Conservation (phyloP, 35 echinoderm and acorn worm species). For the Patiria miniata region DNA sequence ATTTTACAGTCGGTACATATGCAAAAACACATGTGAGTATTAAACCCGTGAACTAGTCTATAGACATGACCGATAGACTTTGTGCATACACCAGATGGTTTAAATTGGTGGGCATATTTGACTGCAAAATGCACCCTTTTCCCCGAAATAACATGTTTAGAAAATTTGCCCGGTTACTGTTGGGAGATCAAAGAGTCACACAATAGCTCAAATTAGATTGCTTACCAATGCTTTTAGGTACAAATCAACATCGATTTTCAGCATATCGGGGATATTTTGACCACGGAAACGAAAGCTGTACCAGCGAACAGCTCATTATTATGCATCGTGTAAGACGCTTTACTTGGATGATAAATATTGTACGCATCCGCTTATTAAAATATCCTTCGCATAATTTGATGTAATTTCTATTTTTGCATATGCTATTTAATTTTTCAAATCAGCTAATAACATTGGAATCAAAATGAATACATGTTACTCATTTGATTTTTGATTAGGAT, state of each 20-base stretch:
- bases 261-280: not conserved
- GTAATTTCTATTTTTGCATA: too few relatives aligned
- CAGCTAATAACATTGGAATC: too few relatives aligned
- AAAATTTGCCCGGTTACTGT: conserved; percentile 19
- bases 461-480: too few relatives aligned
- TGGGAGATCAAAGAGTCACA: conserved; percentile 1
- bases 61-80: not conserved
- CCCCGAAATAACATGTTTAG: not conserved
- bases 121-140: conserved; percentile 28
- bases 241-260: conserved; percentile 17
- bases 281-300: conserved; percentile 23
- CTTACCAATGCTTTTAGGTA: conserved; percentile 42
- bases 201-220: conserved; percentile 23
- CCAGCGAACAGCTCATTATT: not conserved
- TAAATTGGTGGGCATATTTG: not conserved
- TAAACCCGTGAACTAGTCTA: too few relatives aligned
- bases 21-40: not conserved
- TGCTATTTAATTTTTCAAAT: too few relatives aligned
- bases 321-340: conserved; percentile 28
- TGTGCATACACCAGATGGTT: conserved; percentile 3
- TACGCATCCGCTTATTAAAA: not conserved
- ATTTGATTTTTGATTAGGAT: too few relatives aligned
- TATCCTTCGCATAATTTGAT: too few relatives aligned
- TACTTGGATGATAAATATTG: conserved; percentile 7
- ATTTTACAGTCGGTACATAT: too few relatives aligned